Evolutionary conservation across 1,140 invertebrate species (phyloP).

Genomic region (Drosophila ambigua): DNA sequence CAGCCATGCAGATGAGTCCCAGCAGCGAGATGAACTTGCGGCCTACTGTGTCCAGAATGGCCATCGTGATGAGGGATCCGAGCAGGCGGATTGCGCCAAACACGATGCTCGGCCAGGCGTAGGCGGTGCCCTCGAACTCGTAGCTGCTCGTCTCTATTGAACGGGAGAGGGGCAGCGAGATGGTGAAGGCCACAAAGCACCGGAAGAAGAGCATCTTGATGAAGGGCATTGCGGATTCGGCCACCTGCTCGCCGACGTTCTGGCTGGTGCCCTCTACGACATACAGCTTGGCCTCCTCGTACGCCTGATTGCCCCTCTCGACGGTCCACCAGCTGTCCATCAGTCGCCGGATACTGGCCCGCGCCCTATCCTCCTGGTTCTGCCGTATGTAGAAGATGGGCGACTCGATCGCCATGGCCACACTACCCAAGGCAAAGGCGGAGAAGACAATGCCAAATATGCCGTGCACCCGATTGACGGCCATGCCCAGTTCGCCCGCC

Average conservation of each 20-base stretch:
- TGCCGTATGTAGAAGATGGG: slow-evolving; percentile 59
- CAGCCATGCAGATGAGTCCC: slow-evolving; percentile 62
- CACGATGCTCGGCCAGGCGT: slow-evolving; percentile 44
- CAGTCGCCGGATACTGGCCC: slow-evolving; percentile 23
- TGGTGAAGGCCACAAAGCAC: slow-evolving; percentile 67
- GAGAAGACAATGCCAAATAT: slow-evolving; percentile 65
- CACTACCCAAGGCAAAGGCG: slow-evolving; percentile 17
- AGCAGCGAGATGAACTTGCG: slow-evolving; percentile 55
- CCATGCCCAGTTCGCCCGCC: slow-evolving; percentile 10
- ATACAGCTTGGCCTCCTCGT: slow-evolving; percentile 60
- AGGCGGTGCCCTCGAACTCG: not conserved
- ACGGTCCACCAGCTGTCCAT: slow-evolving; percentile 12
- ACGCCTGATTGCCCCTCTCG: slow-evolving; percentile 19
- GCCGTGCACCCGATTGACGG: slow-evolving; percentile 58
- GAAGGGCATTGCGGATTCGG: slow-evolving; percentile 48
- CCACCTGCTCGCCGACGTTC: slow-evolving; percentile 32
- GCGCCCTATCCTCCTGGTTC: slow-evolving; percentile 60
- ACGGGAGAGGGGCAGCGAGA: slow-evolving; percentile 54
- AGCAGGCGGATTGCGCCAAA: slow-evolving; percentile 52
- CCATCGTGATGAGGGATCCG: slow-evolving; percentile 40
- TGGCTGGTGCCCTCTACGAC: slow-evolving; percentile 43
- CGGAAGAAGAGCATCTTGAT: slow-evolving; percentile 62
- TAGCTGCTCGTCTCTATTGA: slow-evolving; percentile 17
- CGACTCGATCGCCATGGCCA: slow-evolving; percentile 48
- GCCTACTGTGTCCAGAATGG: slow-evolving; percentile 50